phyloP scores from a whole-genome alignment of 2,888 invertebrate species.

The Xylocampa areola region DNA sequence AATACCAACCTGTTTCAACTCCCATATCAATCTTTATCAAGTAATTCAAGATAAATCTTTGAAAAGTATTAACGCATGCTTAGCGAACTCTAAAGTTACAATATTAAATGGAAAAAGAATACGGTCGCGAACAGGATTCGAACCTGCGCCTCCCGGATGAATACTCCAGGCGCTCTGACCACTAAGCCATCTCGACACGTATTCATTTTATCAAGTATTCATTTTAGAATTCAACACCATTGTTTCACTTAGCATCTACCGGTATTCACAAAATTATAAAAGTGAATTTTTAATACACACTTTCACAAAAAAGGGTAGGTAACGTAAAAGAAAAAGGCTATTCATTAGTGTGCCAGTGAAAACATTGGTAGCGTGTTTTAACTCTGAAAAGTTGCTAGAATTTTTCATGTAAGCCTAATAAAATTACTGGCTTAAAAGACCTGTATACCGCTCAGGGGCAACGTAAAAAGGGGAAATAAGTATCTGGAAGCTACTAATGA shows the following conservation, averaged over 20 bases:
- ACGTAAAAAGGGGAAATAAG: constrained; percentile 21
- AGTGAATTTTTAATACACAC: constrained; percentile 33
- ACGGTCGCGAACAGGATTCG: no score
- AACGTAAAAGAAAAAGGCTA: constrained; percentile 54
- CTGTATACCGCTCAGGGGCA: constrained; percentile 26
- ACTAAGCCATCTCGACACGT: no score
- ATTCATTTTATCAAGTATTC: no score
- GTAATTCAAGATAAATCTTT: no score
- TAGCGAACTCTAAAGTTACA: no score
- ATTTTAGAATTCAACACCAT: background rate
- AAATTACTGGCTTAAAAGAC: constrained; percentile 53
- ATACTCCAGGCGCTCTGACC: no score
- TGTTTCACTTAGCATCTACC: constrained; percentile 5
- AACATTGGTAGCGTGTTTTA: constrained; percentile 54
- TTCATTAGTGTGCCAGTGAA: constrained; percentile 59
- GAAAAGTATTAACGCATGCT: no score
- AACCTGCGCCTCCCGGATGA: no score
- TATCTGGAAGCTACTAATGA: constrained; percentile 35
- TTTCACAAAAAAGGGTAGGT: constrained; percentile 22
- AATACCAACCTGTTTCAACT: background rate
- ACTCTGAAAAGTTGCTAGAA: constrained; percentile 51
- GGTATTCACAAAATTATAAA: constrained; percentile 10
- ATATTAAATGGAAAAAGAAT: no score
- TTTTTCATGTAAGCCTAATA: constrained; percentile 55
- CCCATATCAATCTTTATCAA: background rate